These are phyloP conservation scores for Drosophila repleta DNA, from an alignment of 1,140 invertebrate species.

Conservation along the genomic window DNA sequence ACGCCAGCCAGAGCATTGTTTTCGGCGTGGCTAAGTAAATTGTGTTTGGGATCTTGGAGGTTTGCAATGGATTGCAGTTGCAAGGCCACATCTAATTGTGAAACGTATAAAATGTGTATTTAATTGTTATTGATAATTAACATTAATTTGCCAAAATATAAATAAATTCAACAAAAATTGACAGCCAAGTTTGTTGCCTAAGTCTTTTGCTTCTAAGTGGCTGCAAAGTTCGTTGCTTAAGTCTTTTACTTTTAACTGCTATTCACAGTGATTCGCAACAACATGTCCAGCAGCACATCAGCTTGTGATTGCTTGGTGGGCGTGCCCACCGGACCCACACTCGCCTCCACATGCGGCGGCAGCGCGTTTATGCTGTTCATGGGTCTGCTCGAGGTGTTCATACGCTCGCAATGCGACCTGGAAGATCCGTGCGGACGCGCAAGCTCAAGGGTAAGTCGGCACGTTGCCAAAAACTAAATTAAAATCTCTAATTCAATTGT, in stretches of 20 bases:
- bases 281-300: constrained; percentile 74
- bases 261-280: constrained; percentile 23
- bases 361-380: constrained; percentile 94
- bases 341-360: constrained; percentile 92
- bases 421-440: constrained; percentile 92
- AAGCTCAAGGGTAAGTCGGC: constrained; percentile 69
- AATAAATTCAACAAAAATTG: not conserved
- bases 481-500: not conserved
- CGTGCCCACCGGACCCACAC: constrained; percentile 89
- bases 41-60: constrained; percentile 25
- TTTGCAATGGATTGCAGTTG: constrained; percentile 42
- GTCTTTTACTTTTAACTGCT: constrained; percentile 33
- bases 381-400: constrained; percentile 92
- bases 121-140: constrained; percentile 44
- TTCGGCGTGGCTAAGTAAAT: constrained; percentile 55
- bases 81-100: constrained; percentile 52
- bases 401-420: constrained; percentile 92
- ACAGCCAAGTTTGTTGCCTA: constrained; percentile 63
- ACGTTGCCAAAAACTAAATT: not conserved
- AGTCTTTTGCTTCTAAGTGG: constrained; percentile 59
- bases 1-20: constrained; percentile 48
- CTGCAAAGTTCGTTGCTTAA: constrained; percentile 40
- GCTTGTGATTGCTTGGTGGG: constrained; percentile 90
- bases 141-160: constrained; percentile 26
- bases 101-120: constrained; percentile 33